A percentile compares a stretch with the other conserved stretches of the same genome.
Conservation (phyloP, 2,888 invertebrate genomes). For the Drosophila suboccidentalis region DNA sequence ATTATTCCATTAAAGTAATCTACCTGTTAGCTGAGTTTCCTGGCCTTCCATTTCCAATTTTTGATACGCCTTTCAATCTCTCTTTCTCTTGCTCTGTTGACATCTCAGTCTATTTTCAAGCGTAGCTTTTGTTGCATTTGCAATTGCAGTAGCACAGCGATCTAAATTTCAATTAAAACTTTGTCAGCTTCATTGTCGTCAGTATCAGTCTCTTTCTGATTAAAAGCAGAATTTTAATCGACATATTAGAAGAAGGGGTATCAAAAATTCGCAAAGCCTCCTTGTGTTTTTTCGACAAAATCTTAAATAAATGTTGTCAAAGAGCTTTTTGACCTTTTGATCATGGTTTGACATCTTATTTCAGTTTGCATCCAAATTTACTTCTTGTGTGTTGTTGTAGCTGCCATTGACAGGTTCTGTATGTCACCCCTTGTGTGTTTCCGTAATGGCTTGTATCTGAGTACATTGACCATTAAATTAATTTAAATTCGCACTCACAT, state of each 20-base stretch:
- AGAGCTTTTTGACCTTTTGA: too few relatives aligned
- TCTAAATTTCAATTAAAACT: conserved; percentile 79
- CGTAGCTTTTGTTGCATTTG: conserved; percentile 42
- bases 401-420: conserved; percentile 25
- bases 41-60: conserved; percentile 46
- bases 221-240: conserved; percentile 3
- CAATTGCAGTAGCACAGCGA: conserved; percentile 47
- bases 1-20: conserved; percentile 82
- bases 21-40: conserved; percentile 21
- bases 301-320: too few relatives aligned
- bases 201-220: conserved; percentile 13
- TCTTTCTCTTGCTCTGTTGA: not conserved
- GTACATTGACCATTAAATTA: conserved; percentile 67
- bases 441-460: conserved; percentile 17
- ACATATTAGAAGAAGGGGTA: not conserved
- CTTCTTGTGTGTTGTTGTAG: conserved; percentile 12
- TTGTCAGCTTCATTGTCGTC: conserved; percentile 39
- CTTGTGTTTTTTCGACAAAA: too few relatives aligned
- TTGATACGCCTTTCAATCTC: conserved; percentile 10
- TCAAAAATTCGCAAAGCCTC: not conserved
- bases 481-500: conserved; percentile 56
- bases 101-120: conserved; percentile 10
- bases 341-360: too few relatives aligned
- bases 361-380: too few relatives aligned
- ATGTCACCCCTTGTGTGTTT: not conserved